Conservation (phyloP, 2,888 invertebrate genomes). For the Andrena praecox region DNA sequence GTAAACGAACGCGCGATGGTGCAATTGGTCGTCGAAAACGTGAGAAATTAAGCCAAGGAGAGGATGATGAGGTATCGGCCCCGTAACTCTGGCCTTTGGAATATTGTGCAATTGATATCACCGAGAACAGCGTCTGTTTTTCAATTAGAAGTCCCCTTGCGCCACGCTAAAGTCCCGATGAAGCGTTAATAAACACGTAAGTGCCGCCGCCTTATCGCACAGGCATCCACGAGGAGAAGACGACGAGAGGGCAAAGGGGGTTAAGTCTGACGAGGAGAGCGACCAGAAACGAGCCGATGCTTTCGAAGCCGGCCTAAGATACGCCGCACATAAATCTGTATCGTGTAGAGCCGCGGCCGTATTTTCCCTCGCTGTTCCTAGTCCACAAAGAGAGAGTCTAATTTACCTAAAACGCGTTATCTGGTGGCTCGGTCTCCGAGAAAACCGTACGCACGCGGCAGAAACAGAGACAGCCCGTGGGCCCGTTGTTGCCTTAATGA, state of each 20-base stretch:
- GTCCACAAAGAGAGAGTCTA: conserved; percentile 65
- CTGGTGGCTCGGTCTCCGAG: conserved; percentile 61
- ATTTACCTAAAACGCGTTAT: conserved; percentile 78
- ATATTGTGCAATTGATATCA: neutral
- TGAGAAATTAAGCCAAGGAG: neutral
- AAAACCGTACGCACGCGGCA: conserved; percentile 61
- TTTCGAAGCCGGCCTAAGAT: conserved; percentile 40
- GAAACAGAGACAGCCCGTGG: conserved; percentile 67
- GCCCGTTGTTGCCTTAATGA: conserved; percentile 80
- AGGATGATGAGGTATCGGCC: neutral
- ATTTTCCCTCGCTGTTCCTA: conserved; percentile 53
- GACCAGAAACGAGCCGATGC: conserved; percentile 27
- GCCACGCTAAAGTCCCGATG: neutral
- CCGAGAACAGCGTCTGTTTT: too few relatives aligned
- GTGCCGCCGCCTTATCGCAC: conserved; percentile 22
- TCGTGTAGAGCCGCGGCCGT: conserved; percentile 25
- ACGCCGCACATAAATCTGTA: conserved; percentile 52
- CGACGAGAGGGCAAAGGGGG: conserved; percentile 31
- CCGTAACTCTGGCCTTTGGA: neutral
- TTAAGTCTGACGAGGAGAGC: conserved; percentile 7
- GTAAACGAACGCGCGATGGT: conserved; percentile 22
- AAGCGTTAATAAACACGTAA: conserved; percentile 44
- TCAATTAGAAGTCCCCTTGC: neutral
- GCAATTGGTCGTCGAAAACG: conserved; percentile 5
- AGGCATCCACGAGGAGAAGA: conserved; percentile 11